A percentile compares a stretch with the other conserved stretches of the same genome.
Evolutionary conservation across 1,140 invertebrate genomes (phyloP).

Genomic region (Musca vetustissima): DNA sequence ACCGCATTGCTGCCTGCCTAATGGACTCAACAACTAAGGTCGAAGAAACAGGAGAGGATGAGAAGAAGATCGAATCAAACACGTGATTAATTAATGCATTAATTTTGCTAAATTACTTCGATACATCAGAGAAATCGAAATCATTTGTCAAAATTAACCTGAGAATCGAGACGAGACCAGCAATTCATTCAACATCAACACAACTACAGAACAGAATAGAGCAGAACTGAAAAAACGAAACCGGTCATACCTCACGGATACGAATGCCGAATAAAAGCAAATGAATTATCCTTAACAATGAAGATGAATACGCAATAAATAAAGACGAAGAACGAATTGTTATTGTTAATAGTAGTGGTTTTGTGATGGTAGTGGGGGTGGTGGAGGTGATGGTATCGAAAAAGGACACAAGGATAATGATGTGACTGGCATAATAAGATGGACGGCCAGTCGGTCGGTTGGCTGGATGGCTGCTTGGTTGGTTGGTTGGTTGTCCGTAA

Average conservation of each 20-base stretch:
- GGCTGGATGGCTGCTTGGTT: background rate
- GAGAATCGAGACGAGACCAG: slow-evolving; percentile 22
- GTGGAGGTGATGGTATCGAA: too few species aligned
- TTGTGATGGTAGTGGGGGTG: background rate
- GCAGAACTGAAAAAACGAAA: background rate
- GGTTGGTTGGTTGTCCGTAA: background rate
- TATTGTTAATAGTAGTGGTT: background rate
- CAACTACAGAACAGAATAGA: too few species aligned
- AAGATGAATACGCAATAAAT: slow-evolving; percentile 16
- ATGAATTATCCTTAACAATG: slow-evolving; percentile 15
- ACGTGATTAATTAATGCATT: slow-evolving; percentile 35
- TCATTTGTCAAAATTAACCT: slow-evolving; percentile 55
- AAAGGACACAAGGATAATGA: background rate
- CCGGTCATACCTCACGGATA: background rate
- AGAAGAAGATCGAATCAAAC: background rate
- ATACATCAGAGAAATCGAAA: slow-evolving; percentile 52
- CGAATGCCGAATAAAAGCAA: background rate
- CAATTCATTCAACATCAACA: slow-evolving; percentile 9
- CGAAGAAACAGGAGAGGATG: too few species aligned
- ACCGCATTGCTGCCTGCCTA: too few species aligned
- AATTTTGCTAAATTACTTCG: slow-evolving; percentile 55
- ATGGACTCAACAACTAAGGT: too few species aligned
- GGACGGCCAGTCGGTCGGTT: background rate
- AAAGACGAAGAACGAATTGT: background rate
- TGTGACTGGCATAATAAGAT: background rate